These are phyloP conservation scores for Aurelia aurita complex sp. Pacific DNA, from an alignment of 30 jellyfish, hydroid and myxozoan genomes.

Conservation along the genomic window DNA sequence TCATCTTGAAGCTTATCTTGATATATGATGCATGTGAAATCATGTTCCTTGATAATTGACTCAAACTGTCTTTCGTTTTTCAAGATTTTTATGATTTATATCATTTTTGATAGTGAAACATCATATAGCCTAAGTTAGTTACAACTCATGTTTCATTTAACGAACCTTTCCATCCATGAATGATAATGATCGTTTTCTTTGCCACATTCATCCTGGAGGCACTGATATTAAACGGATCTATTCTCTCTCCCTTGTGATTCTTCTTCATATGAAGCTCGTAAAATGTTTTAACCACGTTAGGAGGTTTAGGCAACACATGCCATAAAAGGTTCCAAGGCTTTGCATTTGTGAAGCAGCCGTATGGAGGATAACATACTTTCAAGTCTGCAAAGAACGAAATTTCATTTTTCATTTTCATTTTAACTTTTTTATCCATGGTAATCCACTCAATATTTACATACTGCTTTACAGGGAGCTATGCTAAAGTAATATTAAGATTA, in stretches of 20 bases:
- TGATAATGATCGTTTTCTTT: conserved; percentile 50
- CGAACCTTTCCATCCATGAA: conserved; percentile 83
- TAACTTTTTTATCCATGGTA: too few relatives aligned
- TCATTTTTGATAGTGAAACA: not conserved
- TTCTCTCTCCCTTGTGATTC: conserved; percentile 7
- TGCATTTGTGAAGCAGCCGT: conserved; percentile 74
- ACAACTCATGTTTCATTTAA: not conserved
- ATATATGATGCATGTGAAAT: too few relatives aligned
- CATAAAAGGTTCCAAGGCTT: conserved; percentile 63
- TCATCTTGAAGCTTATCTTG: too few relatives aligned
- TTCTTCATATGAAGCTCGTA: conserved; percentile 45
- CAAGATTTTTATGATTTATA: not conserved
- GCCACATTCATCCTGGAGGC: conserved; percentile 15
- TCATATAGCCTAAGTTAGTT: not conserved
- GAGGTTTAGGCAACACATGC: conserved; percentile 67
- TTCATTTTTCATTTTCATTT: too few relatives aligned
- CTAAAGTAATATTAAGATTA: too few relatives aligned
- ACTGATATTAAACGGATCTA: not conserved
- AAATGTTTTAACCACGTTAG: conserved; percentile 30
- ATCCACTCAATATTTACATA: too few relatives aligned
- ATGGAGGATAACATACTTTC: conserved; percentile 61
- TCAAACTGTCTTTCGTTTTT: too few relatives aligned
- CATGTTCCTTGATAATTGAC: too few relatives aligned
- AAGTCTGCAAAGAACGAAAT: not conserved
- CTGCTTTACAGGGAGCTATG: too few relatives aligned